These are phyloP conservation scores for Andrena flavipes DNA, from an alignment of 2,888 invertebrate genomes.

Conservation along the genomic window DNA sequence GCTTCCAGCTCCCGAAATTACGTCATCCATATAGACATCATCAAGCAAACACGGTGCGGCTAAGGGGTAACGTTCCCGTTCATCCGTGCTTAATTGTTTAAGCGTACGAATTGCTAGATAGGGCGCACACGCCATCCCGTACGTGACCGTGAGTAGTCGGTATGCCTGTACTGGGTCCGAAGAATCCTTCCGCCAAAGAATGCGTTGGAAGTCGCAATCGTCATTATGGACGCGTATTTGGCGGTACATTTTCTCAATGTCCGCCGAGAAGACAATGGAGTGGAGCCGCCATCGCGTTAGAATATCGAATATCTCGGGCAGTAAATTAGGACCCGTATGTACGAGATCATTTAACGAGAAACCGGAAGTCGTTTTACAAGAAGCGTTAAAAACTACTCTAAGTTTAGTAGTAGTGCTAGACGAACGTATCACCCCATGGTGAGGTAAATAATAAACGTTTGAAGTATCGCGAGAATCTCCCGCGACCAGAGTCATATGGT, in stretches of 20 bases:
- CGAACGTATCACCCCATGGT: neutral
- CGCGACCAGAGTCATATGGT: no score
- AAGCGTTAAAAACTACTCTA: constrained; percentile 17
- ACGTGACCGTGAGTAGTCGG: no score
- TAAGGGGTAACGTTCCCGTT: neutral
- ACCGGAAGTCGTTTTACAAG: neutral
- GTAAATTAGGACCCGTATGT: neutral
- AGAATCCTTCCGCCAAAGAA: no score
- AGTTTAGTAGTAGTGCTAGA: neutral
- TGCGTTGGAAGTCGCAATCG: no score
- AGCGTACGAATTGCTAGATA: neutral
- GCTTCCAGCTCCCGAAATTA: neutral
- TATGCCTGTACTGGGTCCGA: no score
- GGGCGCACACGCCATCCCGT: neutral
- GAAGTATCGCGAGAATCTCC: no score
- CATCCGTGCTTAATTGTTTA: neutral
- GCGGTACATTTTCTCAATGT: constrained; percentile 15
- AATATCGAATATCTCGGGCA: neutral
- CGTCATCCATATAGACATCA: neutral
- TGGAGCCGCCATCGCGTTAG: neutral
- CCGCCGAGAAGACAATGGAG: neutral
- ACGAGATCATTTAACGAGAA: neutral
- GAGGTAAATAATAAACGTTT: neutral
- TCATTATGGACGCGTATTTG: neutral
- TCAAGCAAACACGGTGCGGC: neutral